Evolutionary conservation across 2,113 vertebrate species (phyloP).

Genomic region (Oryzias curvinotus): DNA sequence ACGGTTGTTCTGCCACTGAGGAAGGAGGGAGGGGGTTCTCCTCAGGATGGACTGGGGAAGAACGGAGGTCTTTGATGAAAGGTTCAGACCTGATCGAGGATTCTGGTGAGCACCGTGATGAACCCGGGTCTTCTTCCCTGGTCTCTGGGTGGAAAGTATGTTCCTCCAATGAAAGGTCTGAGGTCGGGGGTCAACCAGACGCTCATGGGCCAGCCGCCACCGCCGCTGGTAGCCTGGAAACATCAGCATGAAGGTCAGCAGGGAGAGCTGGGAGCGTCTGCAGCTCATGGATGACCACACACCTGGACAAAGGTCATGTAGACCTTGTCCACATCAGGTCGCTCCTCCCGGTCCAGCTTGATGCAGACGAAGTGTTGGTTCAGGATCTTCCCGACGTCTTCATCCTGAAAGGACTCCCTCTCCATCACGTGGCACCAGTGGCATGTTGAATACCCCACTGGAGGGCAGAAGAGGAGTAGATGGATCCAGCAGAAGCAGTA

Average conservation of each 20-base stretch:
- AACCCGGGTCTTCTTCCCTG: conserved; percentile 82
- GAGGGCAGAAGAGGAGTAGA: not conserved
- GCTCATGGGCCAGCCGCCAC: conserved; percentile 97
- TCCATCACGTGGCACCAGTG: conserved; percentile 99
- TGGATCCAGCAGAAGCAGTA: not conserved
- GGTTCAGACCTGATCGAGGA: conserved; percentile 84
- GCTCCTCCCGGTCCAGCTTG: conserved; percentile 93
- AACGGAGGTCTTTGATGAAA: not conserved
- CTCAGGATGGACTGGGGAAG: not conserved
- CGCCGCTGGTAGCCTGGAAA: conserved; percentile 87
- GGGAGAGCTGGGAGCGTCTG: not conserved
- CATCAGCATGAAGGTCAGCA: not conserved
- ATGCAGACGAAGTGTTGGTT: conserved; percentile 90
- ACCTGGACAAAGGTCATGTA: conserved; percentile 98
- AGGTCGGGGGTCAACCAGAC: conserved; percentile 95
- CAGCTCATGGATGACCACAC: conserved; percentile 73
- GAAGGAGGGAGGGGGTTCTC: not conserved
- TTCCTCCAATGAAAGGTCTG: conserved; percentile 89
- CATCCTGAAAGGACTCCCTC: conserved; percentile 89
- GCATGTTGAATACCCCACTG: conserved; percentile 96
- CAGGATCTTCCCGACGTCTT: conserved; percentile 86
- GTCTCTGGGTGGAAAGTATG: conserved; percentile 91
- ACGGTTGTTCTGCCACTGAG: conserved; percentile 89
- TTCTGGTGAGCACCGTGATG: conserved; percentile 83
- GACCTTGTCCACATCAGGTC: conserved; percentile 93